Percentiles rank a stretch among this genome's conserved stretches.
phyloP scores from a whole-genome alignment of 2,797 vertebrate genomes.

The Ctenopoma multispine region DNA sequence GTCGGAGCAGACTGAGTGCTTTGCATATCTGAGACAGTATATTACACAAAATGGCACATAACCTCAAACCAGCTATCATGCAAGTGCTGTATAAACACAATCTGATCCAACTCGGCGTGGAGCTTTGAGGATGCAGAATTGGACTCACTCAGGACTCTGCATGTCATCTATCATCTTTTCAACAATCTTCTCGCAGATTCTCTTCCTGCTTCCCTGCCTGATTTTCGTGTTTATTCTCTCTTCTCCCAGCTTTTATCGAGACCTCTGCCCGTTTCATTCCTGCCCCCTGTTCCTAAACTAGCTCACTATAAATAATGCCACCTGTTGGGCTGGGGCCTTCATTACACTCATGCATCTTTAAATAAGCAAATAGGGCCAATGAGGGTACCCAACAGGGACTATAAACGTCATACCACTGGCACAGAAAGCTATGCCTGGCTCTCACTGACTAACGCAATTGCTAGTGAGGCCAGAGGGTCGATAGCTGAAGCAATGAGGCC shows the following conservation, averaged over 20 bases:
- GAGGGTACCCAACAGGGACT: slow-evolving; percentile 51
- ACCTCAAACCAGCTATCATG: neutral
- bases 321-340: slow-evolving; percentile 79
- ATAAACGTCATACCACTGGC: slow-evolving; percentile 63
- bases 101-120: neutral
- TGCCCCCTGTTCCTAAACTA: slow-evolving; percentile 16
- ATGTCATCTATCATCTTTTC: slow-evolving; percentile 12
- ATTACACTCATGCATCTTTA: slow-evolving; percentile 64
- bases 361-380: slow-evolving; percentile 59
- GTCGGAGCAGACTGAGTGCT: neutral
- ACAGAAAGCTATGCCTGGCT: slow-evolving; percentile 74
- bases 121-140: neutral
- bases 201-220: neutral
- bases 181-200: neutral
- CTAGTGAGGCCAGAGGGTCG: slow-evolving; percentile 70
- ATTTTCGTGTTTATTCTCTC: neutral
- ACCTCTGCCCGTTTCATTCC: slow-evolving; percentile 31
- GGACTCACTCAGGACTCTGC: no score
- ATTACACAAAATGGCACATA: neutral
- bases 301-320: slow-evolving; percentile 81
- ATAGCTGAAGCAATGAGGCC: slow-evolving; percentile 67
- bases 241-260: slow-evolving; percentile 15
- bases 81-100: neutral
- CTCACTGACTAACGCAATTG: slow-evolving; percentile 69
- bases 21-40: neutral